Evolutionary conservation across 2,113 vertebrate species (phyloP).

Genomic region (Actenoides lindsayi): DNA sequence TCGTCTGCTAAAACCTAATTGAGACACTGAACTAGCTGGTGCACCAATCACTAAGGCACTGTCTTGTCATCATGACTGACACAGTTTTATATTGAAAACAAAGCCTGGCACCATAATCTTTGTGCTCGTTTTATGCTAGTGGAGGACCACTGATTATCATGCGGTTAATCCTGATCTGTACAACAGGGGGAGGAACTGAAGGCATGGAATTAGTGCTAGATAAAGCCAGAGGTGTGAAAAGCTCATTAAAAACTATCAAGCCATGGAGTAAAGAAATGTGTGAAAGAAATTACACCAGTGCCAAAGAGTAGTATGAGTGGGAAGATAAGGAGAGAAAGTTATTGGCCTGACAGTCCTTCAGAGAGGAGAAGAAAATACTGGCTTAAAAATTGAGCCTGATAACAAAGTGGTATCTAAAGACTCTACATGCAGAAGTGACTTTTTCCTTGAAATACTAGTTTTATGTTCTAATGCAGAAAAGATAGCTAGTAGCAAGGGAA

Average conservation of each 20-base stretch:
- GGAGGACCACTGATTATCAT: background rate
- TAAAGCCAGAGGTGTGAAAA: background rate
- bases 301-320: background rate
- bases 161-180: background rate
- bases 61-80: background rate
- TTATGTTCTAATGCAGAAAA: background rate
- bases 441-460: constrained; percentile 6
- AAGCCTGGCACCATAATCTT: background rate
- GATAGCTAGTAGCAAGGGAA: background rate
- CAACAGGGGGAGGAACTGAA: background rate
- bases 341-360: constrained; percentile 12
- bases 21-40: background rate
- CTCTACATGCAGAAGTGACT: background rate
- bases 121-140: background rate
- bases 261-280: background rate
- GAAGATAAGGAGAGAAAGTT: constrained; percentile 36
- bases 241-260: background rate
- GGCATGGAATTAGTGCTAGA: background rate
- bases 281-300: background rate
- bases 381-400: constrained; percentile 2
- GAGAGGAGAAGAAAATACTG: constrained; percentile 17
- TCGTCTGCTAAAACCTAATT: background rate
- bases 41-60: fast-evolving
- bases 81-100: background rate
- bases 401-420: background rate